Conservation (phyloP, 2,113 vertebrate genomes). For the Tympanuchus pallidicinctus region DNA sequence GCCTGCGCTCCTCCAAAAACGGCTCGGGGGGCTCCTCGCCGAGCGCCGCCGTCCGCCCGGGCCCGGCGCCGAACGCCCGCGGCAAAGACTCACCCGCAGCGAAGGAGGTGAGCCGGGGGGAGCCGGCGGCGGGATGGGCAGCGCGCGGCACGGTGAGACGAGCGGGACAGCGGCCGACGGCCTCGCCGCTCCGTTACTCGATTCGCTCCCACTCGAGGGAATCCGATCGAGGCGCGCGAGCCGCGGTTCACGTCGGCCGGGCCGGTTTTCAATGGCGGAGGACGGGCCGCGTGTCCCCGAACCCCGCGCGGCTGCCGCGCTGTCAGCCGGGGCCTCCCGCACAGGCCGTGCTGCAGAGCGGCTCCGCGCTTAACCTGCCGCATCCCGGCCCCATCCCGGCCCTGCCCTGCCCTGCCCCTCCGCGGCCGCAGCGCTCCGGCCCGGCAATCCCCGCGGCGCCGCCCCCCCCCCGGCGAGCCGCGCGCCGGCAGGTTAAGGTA, state of each 20-base stretch:
- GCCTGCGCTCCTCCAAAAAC: not conserved
- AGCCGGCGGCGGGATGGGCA: not conserved
- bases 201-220: not conserved
- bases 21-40: not conserved
- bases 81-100: not conserved
- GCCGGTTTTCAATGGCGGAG: not conserved
- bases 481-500: not conserved
- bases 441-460: not conserved
- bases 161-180: accelerated
- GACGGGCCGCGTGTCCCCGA: too few relatives aligned
- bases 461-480: not conserved
- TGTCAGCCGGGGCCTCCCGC: not conserved
- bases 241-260: accelerated
- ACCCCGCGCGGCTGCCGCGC: not conserved
- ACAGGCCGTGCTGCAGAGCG: not conserved
- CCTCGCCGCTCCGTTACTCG: not conserved
- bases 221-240: not conserved
- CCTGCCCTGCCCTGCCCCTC: not conserved
- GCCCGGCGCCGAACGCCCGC: not conserved
- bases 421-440: not conserved
- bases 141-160: constrained; percentile 51
- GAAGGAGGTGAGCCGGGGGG: not conserved
- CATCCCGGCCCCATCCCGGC: too few relatives aligned
- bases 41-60: accelerated
- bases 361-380: too few relatives aligned